Evolutionary conservation across 2,888 invertebrate genomes (phyloP), one percentile per base, ranked within the genome.

Genomic region (Eristalis intricaria): DNA sequence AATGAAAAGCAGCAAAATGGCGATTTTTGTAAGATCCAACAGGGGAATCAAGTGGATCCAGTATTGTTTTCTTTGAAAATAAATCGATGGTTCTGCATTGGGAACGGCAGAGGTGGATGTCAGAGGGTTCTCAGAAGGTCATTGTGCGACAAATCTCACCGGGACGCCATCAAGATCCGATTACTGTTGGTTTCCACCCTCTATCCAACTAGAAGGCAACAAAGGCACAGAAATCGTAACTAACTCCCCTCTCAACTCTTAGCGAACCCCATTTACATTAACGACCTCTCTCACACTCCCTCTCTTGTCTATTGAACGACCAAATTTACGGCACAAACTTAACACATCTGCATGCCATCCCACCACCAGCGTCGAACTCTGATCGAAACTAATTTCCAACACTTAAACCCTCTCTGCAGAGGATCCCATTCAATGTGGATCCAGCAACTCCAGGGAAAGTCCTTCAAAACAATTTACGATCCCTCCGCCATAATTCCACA

Each of bases 401-500:
- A 32, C 63, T 13, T 29, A n/a, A 63, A 63, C 63, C 32, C 63
- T 32, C 32, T 32, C 32, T 32, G 32, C 8, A 19, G 32, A 15
- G 7, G n/a, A n/a, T 19, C 19, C 1, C n/a, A n/a, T 50, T n/a
- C n/a, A n/a, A n/a, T n/a, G 4, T 19, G n/a, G 4, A 19, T 5
- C 50, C 50, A 19, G 0, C 50, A n/a, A 2, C 15, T 3, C 5
- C 19, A 5, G 7, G n/a, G n/a, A 50, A 19, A 50, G 19, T 50
- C 19, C 19, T 50, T 5, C 23, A 2, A 35, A 60, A 65, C 61
- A 26, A 82, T 82, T 77, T 82, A 76, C 60, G 77, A 82, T 43
- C 19, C 13, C 3, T 22, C 23, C 11, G 35, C 23, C 40, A 60
- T 76, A 65, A 70, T 35, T 19, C 65, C 56, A 60, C 74, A 68